These are phyloP conservation scores for Ylistrum balloti DNA, from an alignment of 1,140 invertebrate genomes.

Conservation along the genomic window DNA sequence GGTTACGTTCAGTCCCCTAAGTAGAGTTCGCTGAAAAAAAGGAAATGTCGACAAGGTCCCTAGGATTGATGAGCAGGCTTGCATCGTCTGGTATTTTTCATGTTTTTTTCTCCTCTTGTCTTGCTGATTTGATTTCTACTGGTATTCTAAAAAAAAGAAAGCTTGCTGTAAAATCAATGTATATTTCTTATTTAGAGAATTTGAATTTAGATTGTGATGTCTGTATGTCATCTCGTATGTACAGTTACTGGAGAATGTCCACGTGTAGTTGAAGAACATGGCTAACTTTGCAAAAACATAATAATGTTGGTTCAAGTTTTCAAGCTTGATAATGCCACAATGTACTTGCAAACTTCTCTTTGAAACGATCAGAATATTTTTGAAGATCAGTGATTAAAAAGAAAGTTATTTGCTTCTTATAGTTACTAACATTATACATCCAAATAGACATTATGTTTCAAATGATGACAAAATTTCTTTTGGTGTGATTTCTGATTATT, in stretches of 20 bases:
- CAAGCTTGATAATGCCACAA: neutral
- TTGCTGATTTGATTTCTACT: constrained; percentile 35
- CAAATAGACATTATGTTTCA: too few species aligned
- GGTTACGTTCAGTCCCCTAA: constrained; percentile 19
- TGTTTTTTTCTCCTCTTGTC: neutral
- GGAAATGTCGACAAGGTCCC: neutral
- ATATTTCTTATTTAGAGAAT: constrained; percentile 36
- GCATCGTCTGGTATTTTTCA: constrained; percentile 19
- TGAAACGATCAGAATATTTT: too few species aligned
- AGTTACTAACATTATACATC: too few species aligned
- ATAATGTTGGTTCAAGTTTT: neutral
- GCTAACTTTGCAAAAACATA: neutral
- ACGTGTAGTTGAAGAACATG: neutral
- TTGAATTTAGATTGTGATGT: constrained; percentile 8
- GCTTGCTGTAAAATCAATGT: constrained; percentile 19
- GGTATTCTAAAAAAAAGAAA: constrained; percentile 32
- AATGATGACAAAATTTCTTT: too few species aligned
- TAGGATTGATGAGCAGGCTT: neutral
- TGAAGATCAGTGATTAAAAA: too few species aligned
- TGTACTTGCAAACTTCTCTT: neutral
- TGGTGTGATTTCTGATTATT: too few species aligned
- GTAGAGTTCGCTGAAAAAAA: neutral
- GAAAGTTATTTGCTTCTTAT: too few species aligned
- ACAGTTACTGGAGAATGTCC: neutral
- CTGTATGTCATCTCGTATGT: neutral